Evolutionary conservation across 2,113 vertebrate genomes (phyloP).

Genomic region (Notothenia rossii): DNA sequence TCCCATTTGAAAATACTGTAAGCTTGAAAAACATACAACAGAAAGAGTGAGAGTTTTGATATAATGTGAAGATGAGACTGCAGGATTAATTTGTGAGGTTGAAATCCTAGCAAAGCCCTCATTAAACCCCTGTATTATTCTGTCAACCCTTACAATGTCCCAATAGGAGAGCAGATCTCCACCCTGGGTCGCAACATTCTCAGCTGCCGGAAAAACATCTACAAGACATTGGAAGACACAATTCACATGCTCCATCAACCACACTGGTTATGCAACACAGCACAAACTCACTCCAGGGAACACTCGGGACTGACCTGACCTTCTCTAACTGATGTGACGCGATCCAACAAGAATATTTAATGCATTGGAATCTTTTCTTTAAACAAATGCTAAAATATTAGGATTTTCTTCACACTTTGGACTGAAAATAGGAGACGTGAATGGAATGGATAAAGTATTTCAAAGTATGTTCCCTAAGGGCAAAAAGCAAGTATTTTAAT

Average conservation of each 20-base stretch:
- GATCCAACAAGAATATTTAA: not conserved
- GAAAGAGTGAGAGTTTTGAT: not conserved
- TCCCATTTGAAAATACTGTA: not conserved
- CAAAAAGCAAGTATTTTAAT: conserved; percentile 14
- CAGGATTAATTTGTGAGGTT: conserved; percentile 3
- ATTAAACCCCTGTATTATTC: not conserved
- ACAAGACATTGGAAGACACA: conserved; percentile 46
- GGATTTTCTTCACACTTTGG: not conserved
- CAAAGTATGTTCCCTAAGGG: not conserved
- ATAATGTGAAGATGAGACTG: not conserved
- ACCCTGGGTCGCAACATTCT: conserved; percentile 60
- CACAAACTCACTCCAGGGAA: conserved; percentile 54
- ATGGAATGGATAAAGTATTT: not conserved
- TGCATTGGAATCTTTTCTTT: conserved; percentile 1
- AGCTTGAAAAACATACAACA: no score
- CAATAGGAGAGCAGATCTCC: conserved; percentile 18
- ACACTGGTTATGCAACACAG: conserved; percentile 60
- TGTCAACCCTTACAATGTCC: conserved; percentile 25
- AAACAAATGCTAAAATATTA: not conserved
- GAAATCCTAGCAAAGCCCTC: conserved; percentile 14
- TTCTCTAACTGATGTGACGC: conserved; percentile 25
- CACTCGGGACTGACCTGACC: conserved; percentile 31
- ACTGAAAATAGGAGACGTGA: conserved; percentile 3
- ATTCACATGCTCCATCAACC: conserved; percentile 73
- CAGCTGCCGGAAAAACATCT: conserved; percentile 69